Base-by-base conservation (phyloP, 2,888 invertebrate genomes). In the Mimas tiliae region DNA sequence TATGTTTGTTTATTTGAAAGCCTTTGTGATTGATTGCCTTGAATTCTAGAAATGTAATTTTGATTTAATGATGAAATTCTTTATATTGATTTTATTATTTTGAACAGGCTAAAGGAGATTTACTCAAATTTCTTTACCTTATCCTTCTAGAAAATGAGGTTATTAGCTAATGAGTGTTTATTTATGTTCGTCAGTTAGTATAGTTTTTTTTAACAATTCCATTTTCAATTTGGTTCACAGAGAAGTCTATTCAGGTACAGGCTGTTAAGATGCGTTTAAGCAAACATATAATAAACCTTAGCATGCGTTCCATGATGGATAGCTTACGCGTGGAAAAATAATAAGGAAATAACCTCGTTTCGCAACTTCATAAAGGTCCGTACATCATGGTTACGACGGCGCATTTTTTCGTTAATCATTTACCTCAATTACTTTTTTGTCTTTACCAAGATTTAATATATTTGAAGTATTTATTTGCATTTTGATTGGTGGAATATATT, bases 331-430 rank as follows among this genome's bases (percentile, higher is more conserved):
- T 70, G 69, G 64, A 76, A 76, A 81, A 76, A 74, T 72, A 72
- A 76, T 73, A 70, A 74, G 76, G 70, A 76, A 77, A 74, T 71
- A 68, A 70, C 72, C 67, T 75, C 66, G 67, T 71, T 66, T 42
- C 52, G 55, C 68, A 68, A 72, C 65, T 72, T 70, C 48, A 66
- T 68, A 52, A 65, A 64, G 62, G 55, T 65, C 45, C 45, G 68
- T 71, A 65, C 64, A 70, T 72, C 64, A 72, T 70, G 69, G 68
- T 68, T 19, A 34, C 34, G 50, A 27, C 14, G 14, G 6, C n/a
- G 16, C 21, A 14, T 9, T 47, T 62, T 58, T 19, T 45, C 12
- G 9, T 47, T 14, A 27, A 27, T 11, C 47, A 62, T 21, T 62
- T 27, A 47, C 19, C 42, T 38, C 1, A 0, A 19, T 12, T 58